Base-by-base conservation (phyloP, 2,888 invertebrate genomes). In the Diarsia mendica region DNA sequence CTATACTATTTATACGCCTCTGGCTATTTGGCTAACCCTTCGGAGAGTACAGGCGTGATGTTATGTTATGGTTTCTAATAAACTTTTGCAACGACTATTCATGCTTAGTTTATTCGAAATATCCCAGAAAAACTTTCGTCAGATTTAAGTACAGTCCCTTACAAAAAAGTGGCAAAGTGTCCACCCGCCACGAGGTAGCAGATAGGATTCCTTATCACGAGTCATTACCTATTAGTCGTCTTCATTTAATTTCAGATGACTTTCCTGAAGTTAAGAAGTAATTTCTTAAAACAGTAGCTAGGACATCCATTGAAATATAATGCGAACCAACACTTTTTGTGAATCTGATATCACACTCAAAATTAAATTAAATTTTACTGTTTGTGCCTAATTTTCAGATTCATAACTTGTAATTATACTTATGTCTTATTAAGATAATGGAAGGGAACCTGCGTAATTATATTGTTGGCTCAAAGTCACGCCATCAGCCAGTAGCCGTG, bases 351-450 rank as follows among this genome's bases (percentile, higher is more conserved):
- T 28, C 28, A 28, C 13, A 15, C 20, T 15, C 8, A 51, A 15
- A 28, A 51, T 33, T 23, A 46, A 78, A 60, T 61, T 60, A 9
- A 6, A 23, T 60, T 51, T 46, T 46, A 68, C 18, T 33, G 9
- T 15, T 63, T 13, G 18, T 51, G 6, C 15, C 44, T 58, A 60
- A 51, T 49, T 78, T 68, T 23, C 28, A 66, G 15, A 60, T 60
- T 60, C 60, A 51, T 78, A 77, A 77, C 49, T 77, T 77, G 20
- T 70, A 63, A 53, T 77, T 63, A 33, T 46, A 28, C 28, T 28
- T 28, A 20, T 23, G 28, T 28, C 28, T 44, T 0, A 70, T 76
- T 79, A 63, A 0, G 11, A 2, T 53, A 63, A 79, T 61, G 60
- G 51, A 63, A 53, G 2, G 28, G 3, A n/a, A 73, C n/a, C 9